Evolutionary conservation across 2,888 invertebrate species (phyloP), one percentile per base, ranked within the genome.

Genomic region (Theretra japonica): DNA sequence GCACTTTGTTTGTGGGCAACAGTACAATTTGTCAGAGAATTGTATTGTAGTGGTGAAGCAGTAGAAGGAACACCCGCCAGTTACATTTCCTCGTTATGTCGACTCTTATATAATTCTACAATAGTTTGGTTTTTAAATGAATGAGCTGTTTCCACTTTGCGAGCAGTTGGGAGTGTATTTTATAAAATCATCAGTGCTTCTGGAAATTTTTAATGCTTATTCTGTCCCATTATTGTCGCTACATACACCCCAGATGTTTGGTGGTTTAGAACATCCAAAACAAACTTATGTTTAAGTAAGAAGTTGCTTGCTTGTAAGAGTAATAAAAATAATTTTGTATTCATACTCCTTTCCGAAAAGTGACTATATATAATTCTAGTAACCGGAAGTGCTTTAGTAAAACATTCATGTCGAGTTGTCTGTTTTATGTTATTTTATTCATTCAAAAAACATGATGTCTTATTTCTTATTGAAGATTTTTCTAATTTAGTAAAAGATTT

Each of bases 21-120:
- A 80, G 76, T 72, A 79, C 83, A 79, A 82, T 86, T 86, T 84
- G 84, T 84, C 80, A 83, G 86, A 83, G 84, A 82, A 85, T 84
- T 82, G 85, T 85, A 81, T 82, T 82, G 80, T 80, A 76, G 77
- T 75, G 30, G 71, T 62, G 21, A 70, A 50, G 56, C 41, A 48
- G 65, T 65, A 65, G 70, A 70, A 75, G 72, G 58, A 73, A 70
- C 57, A 69, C 70, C 53, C 41, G 33, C 19, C 70, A 70, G 58
- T 41, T 23, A 33, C 70, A 70, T 57, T 73, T 71, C 59, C 30
- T 33, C 23, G 53, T 59, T 70, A 73, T 58, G 33, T 70, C 41
- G 41, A 58, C 33, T 41, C 21, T 70, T 59, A 62, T 30, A 62
- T 21, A 30, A 69, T 72, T 57, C 41, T 33, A 33, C 58, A 70